Base-by-base conservation (phyloP, 2,888 invertebrate species). In the Polydrusus cervinus region DNA sequence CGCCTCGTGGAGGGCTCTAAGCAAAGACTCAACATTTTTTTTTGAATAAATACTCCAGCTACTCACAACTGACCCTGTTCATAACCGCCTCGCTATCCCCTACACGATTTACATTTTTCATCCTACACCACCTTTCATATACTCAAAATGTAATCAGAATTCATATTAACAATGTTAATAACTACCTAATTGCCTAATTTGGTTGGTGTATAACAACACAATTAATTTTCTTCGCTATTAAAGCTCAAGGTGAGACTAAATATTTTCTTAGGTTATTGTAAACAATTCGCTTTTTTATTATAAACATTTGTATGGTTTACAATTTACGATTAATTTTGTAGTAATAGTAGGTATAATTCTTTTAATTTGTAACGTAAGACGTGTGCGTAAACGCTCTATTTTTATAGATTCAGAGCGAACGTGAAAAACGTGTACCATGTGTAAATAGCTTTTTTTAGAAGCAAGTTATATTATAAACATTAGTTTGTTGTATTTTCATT, bases 281-380 rank as follows among this genome's bases (percentile, higher is more conserved):
- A 70, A 70, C 70, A 69, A 25, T n/a, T 11, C 70, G 70, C 14
- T 70, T 70, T 70, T 67, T 55, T 40, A 51, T 55, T 51, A 43
- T 68, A 68, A 68, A 68, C 68, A 68, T 14, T 43, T 43, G 71
- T 62, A 53, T 49, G 51, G 68, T 57, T 68, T 43, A 68, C 40
- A 45, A 68, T 70, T 71, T 71, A 71, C 71, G 62, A 71, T 71
- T 69, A 61, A 70, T 64, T 62, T 62, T 55, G 51, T 64, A 62
- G 70, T 70, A 70, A 51, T 71, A 71, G 51, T 71, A 64, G 57
- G 60, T 16, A 38, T 45, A 61, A 47, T 69, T 69, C 60, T 47
- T 57, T 68, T 30, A 49, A 70, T 51, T 71, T 71, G 30, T 64
- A 18, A 55, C 18, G 14, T 30, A 43, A 57, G 6, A 25, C 14